Base-by-base conservation (phyloP, 2,113 vertebrate species). In the Passer domesticus region DNA sequence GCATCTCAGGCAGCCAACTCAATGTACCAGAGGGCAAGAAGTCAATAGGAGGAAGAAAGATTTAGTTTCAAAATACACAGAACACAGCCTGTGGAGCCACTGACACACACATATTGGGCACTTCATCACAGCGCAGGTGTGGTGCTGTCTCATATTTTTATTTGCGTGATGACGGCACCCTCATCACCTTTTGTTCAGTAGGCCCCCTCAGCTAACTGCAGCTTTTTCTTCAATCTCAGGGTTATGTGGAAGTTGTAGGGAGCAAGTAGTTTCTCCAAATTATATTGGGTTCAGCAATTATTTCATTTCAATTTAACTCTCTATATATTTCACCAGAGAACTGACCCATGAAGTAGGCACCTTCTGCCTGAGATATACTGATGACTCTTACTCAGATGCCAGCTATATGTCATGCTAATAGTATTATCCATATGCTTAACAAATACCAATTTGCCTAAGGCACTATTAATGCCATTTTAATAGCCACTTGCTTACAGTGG, bases 41-140 rank as follows among this genome's bases (percentile, higher is more conserved):
- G 96, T 97, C 97, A 97, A 97, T 91, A 93, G 59, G 50, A 94
- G 75, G 92, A 95, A 95, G 91, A 94, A 95, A 95, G 91, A 96
- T 93, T 96, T 95, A 89, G 82, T 96, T 96, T 91, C 93, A 79
- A 91, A 97, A 85, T 79, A 90, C 68, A 91, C 5, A 62, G 62
- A 37, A 50, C 35, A 72, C 28, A 55, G 94, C 47, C 84, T 90
- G 56, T 72, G 49, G 74, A 91, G 56, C 30, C 78, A 80, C 83
- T 86, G 86, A 68, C 22, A 62, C 52, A 70, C 17, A 46, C 25
- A 60, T 39, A 60, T 44, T 0, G 1, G 64, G 47, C 56, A 63
- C 58, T 90, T 94, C 28, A 60, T 69, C 84, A 73, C 39, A 15
- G 31, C 1, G 2, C 73, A 74, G 64, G 49, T 83, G 28, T 0